Evolutionary conservation across 2,797 vertebrate species (phyloP).

Genomic region (Hypotaenidia okinawae): DNA sequence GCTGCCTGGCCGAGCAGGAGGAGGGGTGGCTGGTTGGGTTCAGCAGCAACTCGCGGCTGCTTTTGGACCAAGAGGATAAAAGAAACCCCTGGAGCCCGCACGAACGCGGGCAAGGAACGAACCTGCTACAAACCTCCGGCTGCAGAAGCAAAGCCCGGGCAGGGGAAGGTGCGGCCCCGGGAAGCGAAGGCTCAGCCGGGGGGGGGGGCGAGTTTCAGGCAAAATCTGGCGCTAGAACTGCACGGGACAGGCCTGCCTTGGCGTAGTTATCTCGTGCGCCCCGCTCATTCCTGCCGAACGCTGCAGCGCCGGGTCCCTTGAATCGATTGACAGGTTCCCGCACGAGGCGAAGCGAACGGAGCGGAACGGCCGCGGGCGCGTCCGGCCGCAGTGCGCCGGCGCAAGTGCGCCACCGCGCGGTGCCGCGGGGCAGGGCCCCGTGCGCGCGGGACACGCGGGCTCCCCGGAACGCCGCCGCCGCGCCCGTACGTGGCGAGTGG

Average conservation of each 20-base stretch:
- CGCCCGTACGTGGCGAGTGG: no score
- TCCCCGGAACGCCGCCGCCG: no score
- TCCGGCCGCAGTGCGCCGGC: background rate
- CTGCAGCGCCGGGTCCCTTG: background rate
- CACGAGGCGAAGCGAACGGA: constrained; percentile 43
- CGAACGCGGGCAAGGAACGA: background rate
- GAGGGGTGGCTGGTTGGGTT: background rate
- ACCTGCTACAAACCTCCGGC: background rate
- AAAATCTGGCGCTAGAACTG: background rate
- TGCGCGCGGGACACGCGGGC: no score
- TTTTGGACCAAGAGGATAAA: background rate
- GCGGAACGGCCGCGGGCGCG: background rate
- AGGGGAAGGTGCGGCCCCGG: background rate
- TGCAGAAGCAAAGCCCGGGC: background rate
- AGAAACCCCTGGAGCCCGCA: background rate
- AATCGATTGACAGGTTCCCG: constrained; percentile 52
- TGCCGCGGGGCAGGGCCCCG: background rate
- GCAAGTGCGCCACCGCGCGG: constrained; percentile 73
- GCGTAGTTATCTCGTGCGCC: constrained; percentile 28
- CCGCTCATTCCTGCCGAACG: constrained; percentile 9
- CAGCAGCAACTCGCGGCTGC: background rate
- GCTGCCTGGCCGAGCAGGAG: background rate
- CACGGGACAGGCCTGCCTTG: background rate
- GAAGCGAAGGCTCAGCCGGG: background rate
- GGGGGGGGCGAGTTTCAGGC: background rate